These are phyloP conservation scores for Alexandromys fortis DNA, from an alignment of 2,113 vertebrate genomes.

Conservation along the genomic window DNA sequence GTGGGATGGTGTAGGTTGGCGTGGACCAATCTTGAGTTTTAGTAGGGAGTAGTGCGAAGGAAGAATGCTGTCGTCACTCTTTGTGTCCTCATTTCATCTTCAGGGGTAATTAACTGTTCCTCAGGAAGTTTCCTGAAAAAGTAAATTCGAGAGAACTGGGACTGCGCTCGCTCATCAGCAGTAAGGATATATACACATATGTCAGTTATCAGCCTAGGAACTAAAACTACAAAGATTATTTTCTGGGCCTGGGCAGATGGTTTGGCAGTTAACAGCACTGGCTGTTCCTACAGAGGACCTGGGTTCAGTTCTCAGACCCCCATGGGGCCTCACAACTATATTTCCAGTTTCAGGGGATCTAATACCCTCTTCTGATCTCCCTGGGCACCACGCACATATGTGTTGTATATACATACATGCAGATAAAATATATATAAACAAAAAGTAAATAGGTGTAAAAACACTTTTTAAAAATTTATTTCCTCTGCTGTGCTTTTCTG, in stretches of 20 bases:
- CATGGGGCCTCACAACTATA: background rate
- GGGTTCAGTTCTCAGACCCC: background rate
- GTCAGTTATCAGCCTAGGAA: background rate
- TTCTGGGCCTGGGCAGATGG: background rate
- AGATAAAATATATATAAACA: background rate
- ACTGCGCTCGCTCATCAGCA: background rate
- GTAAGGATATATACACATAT: too few relatives aligned
- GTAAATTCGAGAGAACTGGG: background rate
- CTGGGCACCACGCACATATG: background rate
- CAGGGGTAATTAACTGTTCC: background rate
- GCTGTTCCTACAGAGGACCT: background rate
- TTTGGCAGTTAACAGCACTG: background rate
- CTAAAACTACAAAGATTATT: slow-evolving; percentile 2
- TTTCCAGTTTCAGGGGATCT: background rate
- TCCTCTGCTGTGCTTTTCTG: background rate
- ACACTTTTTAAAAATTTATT: background rate
- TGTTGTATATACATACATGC: background rate
- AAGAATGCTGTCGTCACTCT: background rate
- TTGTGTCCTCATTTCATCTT: slow-evolving; percentile 36
- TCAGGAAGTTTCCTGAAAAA: slow-evolving; percentile 14
- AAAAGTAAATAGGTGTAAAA: background rate
- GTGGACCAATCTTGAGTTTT: background rate
- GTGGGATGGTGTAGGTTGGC: background rate
- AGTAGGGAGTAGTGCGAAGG: background rate
- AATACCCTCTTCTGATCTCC: background rate